Percentiles rank a stretch among this genome's conserved stretches.
Evolutionary conservation across 2,113 vertebrate genomes (phyloP).

Genomic region (Alethe diademata): DNA sequence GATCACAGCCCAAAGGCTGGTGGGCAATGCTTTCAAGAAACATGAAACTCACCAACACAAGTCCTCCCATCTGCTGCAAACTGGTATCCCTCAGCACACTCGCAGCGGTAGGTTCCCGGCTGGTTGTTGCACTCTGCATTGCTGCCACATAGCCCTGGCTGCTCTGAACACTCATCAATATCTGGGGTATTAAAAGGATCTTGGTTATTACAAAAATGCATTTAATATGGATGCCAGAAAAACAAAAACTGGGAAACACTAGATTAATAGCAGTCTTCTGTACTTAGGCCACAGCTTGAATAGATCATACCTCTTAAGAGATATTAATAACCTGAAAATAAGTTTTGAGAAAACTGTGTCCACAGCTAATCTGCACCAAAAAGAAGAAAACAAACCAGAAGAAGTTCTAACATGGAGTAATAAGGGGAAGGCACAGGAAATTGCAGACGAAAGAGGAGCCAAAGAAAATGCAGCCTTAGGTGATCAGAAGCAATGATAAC

Average conservation of each 20-base stretch:
- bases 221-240: neutral
- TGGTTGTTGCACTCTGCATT: slow-evolving; percentile 88
- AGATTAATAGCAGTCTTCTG: neutral
- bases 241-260: neutral
- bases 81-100: slow-evolving; percentile 86
- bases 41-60: slow-evolving; percentile 82
- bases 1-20: neutral
- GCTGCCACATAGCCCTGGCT: slow-evolving; percentile 77
- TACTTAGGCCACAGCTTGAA: neutral
- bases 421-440: neutral
- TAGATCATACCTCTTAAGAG: neutral
- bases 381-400: neutral
- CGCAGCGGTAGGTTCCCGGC: slow-evolving; percentile 91
- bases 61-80: slow-evolving; percentile 80
- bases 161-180: slow-evolving; percentile 86
- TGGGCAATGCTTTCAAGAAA: neutral
- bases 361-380: neutral
- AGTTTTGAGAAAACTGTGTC: neutral
- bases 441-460: neutral
- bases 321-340: neutral
- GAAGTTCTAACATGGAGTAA: neutral
- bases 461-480: neutral
- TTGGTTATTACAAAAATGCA: neutral
- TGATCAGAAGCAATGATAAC: neutral
- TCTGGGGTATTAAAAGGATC: slow-evolving; percentile 70